Evolutionary conservation across 1,140 invertebrate genomes (phyloP), one percentile per base, ranked within the genome.

Genomic region (Olivierus martensii): DNA sequence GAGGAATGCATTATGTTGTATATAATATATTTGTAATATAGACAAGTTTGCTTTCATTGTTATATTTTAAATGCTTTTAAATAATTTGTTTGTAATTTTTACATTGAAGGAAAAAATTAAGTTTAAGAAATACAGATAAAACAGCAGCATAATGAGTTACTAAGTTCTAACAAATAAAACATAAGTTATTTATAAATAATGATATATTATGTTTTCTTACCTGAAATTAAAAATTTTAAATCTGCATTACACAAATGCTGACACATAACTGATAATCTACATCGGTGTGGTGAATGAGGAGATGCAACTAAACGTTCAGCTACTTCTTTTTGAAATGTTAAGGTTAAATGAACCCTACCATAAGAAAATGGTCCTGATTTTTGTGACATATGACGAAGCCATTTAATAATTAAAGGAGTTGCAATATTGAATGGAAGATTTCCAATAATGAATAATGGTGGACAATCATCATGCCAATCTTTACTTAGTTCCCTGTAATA

Each of bases 361-460:
- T 81, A 82, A 1, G 68, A 63, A 84, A 93, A 99, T 3, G 84
- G 79, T 22, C 84, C 86, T 14, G 59, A 63, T 62, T 75, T 74
- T 46, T 80, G 70, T 5, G 87, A 84, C 52, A 99, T 86, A 61
- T 79, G 77, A 39, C 80, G 71, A 19, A 97, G 66, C 85, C 87
- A 97, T 60, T 80, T 75, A 51, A 99, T 84, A 19, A 98, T 84
- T 3, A 99, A 71, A 35, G 84, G 83, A 7, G 93, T 96, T 5
- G 95, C 87, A 12, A 99, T 80, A 68, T 81, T 94, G 67, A 99
- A 99, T 1, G 96, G 96, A 45, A 99, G 73, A 73, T 99, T 99
- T 35, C 95, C 95, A 64, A 99, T 88, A n/a, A 99, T 63, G 64
- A 82, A 79, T 34, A 92, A 72, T 19, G 78, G 77, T 19, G 87